Percentiles rank a stretch among this genome's conserved stretches.
Evolutionary conservation across 2,888 invertebrate genomes (phyloP).

Genomic region (Tromatobia lineatoria): DNA sequence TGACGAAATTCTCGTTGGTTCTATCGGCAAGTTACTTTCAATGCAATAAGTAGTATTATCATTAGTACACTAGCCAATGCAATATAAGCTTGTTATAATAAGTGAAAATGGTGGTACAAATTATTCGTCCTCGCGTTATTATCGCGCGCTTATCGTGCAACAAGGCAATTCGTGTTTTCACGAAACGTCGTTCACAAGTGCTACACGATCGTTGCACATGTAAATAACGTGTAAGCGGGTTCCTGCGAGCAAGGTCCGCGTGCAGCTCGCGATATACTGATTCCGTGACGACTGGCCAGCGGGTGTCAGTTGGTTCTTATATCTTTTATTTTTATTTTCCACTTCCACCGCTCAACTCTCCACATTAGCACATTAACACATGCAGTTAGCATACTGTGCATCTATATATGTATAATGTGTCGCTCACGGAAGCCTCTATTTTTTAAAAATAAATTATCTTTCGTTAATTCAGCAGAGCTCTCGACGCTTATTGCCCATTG

Average conservation of each 20-base stretch:
- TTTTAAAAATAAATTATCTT: neutral
- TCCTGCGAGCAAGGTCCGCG: slow-evolving; percentile 33
- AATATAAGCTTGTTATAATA: slow-evolving; percentile 9
- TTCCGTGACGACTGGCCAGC: slow-evolving; percentile 34
- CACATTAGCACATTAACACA: slow-evolving; percentile 31
- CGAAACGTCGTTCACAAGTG: slow-evolving; percentile 24
- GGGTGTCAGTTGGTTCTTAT: slow-evolving; percentile 8
- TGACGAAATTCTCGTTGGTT: neutral
- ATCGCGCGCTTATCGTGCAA: slow-evolving; percentile 26
- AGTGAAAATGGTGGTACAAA: neutral
- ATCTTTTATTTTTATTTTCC: slow-evolving; percentile 30
- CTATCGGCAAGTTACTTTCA: neutral
- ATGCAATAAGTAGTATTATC: neutral
- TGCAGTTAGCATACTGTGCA: neutral
- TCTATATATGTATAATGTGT: neutral
- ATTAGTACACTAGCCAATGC: neutral
- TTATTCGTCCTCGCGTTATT: slow-evolving; percentile 10
- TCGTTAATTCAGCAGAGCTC: slow-evolving; percentile 9
- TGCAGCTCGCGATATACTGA: slow-evolving; percentile 43
- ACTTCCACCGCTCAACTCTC: neutral
- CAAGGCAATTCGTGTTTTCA: slow-evolving; percentile 49
- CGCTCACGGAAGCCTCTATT: neutral
- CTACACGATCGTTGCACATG: slow-evolving; percentile 46
- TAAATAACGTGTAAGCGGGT: slow-evolving; percentile 38
- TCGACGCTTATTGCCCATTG: neutral